Evolutionary conservation across 2,888 invertebrate species (phyloP), one percentile per base, ranked within the genome.

Genomic region (Lepetodrilus schrolli): DNA sequence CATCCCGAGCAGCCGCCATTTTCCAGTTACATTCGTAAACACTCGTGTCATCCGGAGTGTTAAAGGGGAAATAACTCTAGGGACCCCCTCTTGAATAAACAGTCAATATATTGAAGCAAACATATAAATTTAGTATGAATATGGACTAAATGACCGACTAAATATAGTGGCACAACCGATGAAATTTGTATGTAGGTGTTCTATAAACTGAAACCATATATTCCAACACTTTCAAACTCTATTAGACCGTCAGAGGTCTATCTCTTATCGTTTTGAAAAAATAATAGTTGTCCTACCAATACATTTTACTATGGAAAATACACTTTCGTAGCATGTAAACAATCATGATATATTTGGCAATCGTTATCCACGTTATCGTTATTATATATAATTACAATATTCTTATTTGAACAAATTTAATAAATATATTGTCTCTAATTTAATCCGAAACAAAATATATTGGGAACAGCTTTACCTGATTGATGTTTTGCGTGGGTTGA

Each of bases 1-100:
- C 78, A 43, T 30, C 36, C 51, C 79, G 69, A 58, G 73, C 73
- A 75, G 78, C 79, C 78, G 79, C 80, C 80, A 79, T 80, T 75
- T 79, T 80, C 20, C 2, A 10, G 26, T 47, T 43, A 4, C n/a
- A 17, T 23, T 30, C 17, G 4, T n/a, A 7, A 43, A 8, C 7
- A 30, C 58, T 34, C 13, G 0, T 58, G 17, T 26, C 58, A 26
- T 58, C 23, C 26, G 30, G 34, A 23, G 30, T 43, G 4, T 10
- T 43, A 43, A 2, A n/a, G n/a, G n/a, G n/a, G n/a, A n/a, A n/a
- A n/a, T n/a, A n/a, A n/a, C n/a, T n/a, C n/a, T n/a, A n/a, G n/a
- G n/a, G n/a, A n/a, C n/a, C n/a, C n/a, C n/a, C n/a, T n/a, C n/a
- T n/a, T n/a, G n/a, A n/a, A n/a, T n/a, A n/a, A n/a, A n/a, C n/a